Percentiles rank a stretch among this genome's conserved stretches.
phyloP scores from a whole-genome alignment of 1,140 invertebrate genomes.

The Amyelois transitella region DNA sequence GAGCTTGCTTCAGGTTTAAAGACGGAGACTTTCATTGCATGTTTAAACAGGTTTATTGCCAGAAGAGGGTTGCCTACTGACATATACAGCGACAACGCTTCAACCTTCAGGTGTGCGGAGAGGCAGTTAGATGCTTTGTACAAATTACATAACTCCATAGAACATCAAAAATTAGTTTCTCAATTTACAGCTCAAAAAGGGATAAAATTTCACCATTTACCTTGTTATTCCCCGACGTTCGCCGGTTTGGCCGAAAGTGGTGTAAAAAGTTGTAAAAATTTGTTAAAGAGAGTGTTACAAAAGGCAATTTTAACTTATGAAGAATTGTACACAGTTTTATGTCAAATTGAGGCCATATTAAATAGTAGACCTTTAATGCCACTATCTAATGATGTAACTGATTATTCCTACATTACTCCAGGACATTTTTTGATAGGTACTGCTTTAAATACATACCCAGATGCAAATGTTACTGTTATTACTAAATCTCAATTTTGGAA shows the following conservation, averaged over 20 bases:
- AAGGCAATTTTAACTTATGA: background rate
- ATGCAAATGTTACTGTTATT: too few relatives aligned
- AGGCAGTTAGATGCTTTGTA: background rate
- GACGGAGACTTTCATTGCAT: too few relatives aligned
- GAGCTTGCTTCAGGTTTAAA: too few relatives aligned
- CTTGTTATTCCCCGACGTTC: background rate
- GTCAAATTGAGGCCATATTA: background rate
- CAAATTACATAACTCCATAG: background rate
- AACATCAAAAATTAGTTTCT: background rate
- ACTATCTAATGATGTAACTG: background rate
- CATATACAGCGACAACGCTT: background rate
- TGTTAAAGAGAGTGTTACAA: background rate
- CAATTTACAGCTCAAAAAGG: background rate
- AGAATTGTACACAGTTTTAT: background rate
- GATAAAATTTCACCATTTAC: background rate
- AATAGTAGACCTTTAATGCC: background rate
- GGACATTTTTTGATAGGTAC: too few relatives aligned
- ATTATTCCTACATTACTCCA: background rate
- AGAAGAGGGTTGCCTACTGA: background rate
- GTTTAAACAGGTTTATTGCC: too few relatives aligned
- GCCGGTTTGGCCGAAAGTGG: background rate
- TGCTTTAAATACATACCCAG: too few relatives aligned
- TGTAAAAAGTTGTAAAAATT: background rate
- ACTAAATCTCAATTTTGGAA: slow-evolving; percentile 9
- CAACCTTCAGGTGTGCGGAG: background rate